These are phyloP conservation scores for Orientallactaga sibirica DNA, from an alignment of 2,797 vertebrate genomes.

Conservation along the genomic window DNA sequence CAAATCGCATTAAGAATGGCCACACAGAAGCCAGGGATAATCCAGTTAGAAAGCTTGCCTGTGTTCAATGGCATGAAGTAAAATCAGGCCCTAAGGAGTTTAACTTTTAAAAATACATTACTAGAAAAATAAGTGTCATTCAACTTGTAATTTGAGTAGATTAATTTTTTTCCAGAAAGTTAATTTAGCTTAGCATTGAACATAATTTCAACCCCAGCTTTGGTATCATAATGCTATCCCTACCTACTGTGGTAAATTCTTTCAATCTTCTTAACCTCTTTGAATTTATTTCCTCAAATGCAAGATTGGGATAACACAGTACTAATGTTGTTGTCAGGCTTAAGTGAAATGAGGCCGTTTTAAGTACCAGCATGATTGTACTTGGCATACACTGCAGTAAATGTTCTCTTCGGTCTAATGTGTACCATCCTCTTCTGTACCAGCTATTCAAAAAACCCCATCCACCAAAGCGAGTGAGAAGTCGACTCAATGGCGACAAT, in stretches of 20 bases:
- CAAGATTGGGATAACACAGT: neutral
- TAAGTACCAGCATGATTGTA: too few species aligned
- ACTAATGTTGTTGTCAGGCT: neutral
- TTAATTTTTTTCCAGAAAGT: slow-evolving; percentile 10
- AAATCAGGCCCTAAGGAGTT: neutral
- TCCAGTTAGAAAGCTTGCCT: neutral
- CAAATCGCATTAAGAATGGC: neutral
- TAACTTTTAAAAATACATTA: neutral
- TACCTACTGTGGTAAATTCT: neutral
- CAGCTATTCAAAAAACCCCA: slow-evolving; percentile 99
- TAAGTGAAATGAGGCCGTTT: neutral
- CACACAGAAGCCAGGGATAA: neutral
- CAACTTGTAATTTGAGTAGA: neutral
- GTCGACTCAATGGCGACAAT: slow-evolving; percentile 93
- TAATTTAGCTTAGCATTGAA: neutral
- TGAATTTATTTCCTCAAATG: slow-evolving; percentile 2
- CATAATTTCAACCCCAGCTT: neutral
- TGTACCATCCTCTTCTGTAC: neutral
- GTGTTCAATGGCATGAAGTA: neutral
- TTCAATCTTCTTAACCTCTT: neutral
- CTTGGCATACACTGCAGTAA: neutral
- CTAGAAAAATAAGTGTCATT: neutral
- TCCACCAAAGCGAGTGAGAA: slow-evolving; percentile 96
- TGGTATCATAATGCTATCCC: neutral
- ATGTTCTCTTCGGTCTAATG: neutral